Conservation (phyloP, 2,888 invertebrate genomes). For the Rhingia campestris region DNA sequence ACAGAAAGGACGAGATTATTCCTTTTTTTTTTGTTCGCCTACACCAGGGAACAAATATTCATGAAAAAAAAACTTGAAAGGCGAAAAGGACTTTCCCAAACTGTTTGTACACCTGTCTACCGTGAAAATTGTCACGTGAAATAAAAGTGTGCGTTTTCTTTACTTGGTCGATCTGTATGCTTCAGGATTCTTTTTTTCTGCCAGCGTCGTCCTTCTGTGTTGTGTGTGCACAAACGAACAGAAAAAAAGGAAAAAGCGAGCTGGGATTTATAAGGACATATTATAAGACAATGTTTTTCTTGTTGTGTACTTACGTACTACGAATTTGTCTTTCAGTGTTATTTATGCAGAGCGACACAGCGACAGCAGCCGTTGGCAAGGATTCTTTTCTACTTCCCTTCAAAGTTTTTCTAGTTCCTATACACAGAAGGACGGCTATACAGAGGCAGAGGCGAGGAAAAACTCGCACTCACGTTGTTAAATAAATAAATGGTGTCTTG, state of each 20-base stretch:
- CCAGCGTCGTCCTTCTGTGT: constrained; percentile 1
- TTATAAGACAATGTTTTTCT: constrained; percentile 73
- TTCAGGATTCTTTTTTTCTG: background rate
- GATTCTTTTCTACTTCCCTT: constrained; percentile 14
- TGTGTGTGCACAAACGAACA: constrained; percentile 1
- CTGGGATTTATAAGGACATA: constrained; percentile 71
- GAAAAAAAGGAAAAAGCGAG: constrained; percentile 1
- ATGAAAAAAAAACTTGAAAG: constrained; percentile 26
- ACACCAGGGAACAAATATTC: constrained; percentile 24
- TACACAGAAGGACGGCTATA: constrained; percentile 8
- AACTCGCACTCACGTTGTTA: constrained; percentile 14
- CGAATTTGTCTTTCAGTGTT: constrained; percentile 69
- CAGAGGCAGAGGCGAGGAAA: background rate
- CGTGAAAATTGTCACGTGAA: constrained; percentile 71
- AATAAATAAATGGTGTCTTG: constrained; percentile 48
- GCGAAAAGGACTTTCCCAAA: constrained; percentile 63
- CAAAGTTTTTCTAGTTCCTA: background rate
- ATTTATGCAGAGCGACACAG: constrained; percentile 67
- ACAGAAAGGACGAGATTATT: constrained; percentile 46
- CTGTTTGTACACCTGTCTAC: constrained; percentile 72
- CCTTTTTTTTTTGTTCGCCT: constrained; percentile 2
- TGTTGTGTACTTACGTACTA: constrained; percentile 69
- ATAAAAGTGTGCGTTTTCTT: constrained; percentile 48
- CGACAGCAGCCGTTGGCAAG: constrained; percentile 61
- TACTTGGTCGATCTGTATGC: constrained; percentile 8